Conservation (phyloP, 2,888 invertebrate genomes). For the Pyrochroa serraticornis region DNA sequence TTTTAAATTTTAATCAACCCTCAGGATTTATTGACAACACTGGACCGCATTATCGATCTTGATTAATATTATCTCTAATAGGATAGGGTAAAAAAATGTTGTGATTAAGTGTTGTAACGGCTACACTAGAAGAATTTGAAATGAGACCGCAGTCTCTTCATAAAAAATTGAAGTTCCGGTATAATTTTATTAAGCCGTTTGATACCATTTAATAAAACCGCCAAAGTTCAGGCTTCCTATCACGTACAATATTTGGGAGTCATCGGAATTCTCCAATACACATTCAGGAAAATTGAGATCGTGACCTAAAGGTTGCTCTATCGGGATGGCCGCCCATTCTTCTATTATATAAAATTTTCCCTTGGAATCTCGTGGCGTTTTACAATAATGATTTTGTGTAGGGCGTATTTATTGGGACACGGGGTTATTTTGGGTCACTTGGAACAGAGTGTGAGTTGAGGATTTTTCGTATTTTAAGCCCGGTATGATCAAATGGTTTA, state of each 20-base stretch:
- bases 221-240: slow-evolving; percentile 45
- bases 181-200: slow-evolving; percentile 17
- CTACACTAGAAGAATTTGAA: background rate
- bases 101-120: too few relatives aligned
- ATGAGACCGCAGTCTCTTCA: background rate
- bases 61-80: too few relatives aligned
- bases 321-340: slow-evolving; percentile 23
- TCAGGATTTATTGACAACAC: too few relatives aligned
- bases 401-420: background rate
- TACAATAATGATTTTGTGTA: slow-evolving; percentile 15
- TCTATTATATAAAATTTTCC: slow-evolving; percentile 25
- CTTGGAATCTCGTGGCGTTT: slow-evolving; percentile 11
- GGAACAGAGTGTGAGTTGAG: background rate
- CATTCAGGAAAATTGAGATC: slow-evolving; percentile 54
- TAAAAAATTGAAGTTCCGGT: background rate
- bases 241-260: slow-evolving; percentile 54
- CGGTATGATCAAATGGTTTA: too few relatives aligned
- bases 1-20: slow-evolving; percentile 19
- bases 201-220: slow-evolving; percentile 38
- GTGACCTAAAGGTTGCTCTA: slow-evolving; percentile 41
- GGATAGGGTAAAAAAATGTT: too few relatives aligned
- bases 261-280: slow-evolving; percentile 55
- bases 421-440: too few relatives aligned
- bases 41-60: too few relatives aligned
- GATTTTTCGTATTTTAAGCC: too few relatives aligned